Evolutionary conservation across 1,140 invertebrate genomes (phyloP).

Genomic region (Thaumatotibia leucotreta): DNA sequence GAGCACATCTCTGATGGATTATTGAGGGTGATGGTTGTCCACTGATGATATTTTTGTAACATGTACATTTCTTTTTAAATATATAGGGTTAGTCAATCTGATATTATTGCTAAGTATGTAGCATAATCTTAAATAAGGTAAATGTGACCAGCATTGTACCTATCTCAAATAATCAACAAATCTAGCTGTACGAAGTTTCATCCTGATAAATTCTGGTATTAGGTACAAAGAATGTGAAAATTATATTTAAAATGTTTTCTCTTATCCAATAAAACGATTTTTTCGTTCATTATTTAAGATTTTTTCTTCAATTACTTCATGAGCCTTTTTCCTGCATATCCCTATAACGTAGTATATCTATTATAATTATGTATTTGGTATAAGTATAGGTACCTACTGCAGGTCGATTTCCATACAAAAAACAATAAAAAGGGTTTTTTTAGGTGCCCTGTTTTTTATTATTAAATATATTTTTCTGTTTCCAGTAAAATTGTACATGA

Average conservation of each 20-base stretch:
- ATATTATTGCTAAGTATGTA: not conserved
- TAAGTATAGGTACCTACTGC: too few species aligned
- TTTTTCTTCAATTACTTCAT: too few species aligned
- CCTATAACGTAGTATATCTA: too few species aligned
- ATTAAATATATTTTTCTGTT: too few species aligned
- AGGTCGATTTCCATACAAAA: too few species aligned
- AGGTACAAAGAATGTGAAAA: conserved; percentile 12
- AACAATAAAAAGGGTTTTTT: too few species aligned
- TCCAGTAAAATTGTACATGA: too few species aligned
- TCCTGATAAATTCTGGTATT: conserved; percentile 7
- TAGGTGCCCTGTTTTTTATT: too few species aligned
- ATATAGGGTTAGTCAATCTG: not conserved
- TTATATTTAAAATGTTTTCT: conserved; percentile 5
- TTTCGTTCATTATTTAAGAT: conserved; percentile 3
- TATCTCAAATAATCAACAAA: not conserved
- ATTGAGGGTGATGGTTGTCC: too few species aligned
- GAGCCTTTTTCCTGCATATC: too few species aligned
- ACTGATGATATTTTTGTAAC: not conserved
- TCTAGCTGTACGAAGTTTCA: not conserved
- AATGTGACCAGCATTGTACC: conserved; percentile 5
- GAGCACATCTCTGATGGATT: too few species aligned
- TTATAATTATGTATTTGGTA: too few species aligned
- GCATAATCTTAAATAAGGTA: not conserved
- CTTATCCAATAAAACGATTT: conserved; percentile 6
- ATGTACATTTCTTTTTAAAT: not conserved